Evolutionary conservation across 1,140 invertebrate species (phyloP), one percentile per base, ranked within the genome.

Genomic region (Calliopsis andreniformis): DNA sequence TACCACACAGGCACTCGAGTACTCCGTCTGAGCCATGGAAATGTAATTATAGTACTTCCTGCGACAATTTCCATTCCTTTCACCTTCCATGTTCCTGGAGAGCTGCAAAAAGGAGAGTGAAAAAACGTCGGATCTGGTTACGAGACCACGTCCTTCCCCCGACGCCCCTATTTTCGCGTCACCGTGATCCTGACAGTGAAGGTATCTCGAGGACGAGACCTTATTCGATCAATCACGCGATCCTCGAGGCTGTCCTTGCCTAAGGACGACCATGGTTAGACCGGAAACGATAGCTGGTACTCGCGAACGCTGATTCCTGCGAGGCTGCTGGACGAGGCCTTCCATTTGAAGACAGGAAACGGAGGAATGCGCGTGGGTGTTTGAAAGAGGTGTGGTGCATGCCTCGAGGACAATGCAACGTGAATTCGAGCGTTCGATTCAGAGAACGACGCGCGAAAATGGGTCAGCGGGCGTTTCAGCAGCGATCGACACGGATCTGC

Each of bases 301-400:
- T 14, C 35, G 18, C 30, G 30, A 30, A 6, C 5, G 18, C 4
- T 3, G 10, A 51, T 47, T 71, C 23, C 25, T 18, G 25, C 42
- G 25, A 20, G 28, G 35, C 3, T 10, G 10, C 10, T 30, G 23
- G 25, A n/a, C 23, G 18, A 20, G 16, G 59, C 42, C 16, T 20
- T 20, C 10, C 12, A 32, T 3, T 1, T 28, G 0, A 25, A 6
- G 4, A 20, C 8, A 35, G 30, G 62, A 67, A 35, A 30, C 61
- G 5, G 10, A 32, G 79, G 80, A 77, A 82, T 81, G 42, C 28
- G 68, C 78, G 77, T 75, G 71, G 76, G 80, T 70, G 53, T 67
- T 23, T 12, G 18, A n/a, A 32, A 51, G 71, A 84, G 82, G 80
- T 69, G 82, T 83, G 82, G 77, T 82, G 32, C 59, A n/a, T 49